Percentiles rank a stretch among this genome's conserved stretches.
phyloP scores from a whole-genome alignment of 2,888 invertebrate species.

The Gastrophysa polygoni region DNA sequence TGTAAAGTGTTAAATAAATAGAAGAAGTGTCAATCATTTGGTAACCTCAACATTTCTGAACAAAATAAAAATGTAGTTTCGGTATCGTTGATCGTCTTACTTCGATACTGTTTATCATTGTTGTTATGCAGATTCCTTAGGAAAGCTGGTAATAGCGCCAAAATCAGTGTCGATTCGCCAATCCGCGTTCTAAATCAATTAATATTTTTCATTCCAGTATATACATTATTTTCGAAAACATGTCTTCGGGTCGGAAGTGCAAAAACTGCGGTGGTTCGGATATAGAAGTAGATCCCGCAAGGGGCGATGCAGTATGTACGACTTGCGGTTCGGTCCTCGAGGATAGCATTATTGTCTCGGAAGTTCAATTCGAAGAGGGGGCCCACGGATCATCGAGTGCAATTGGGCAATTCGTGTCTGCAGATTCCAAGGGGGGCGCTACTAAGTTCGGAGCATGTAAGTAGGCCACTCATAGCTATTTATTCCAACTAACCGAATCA shows the following conservation, averaged over 20 bases:
- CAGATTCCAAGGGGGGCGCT: slow-evolving; percentile 84
- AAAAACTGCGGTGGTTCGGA: slow-evolving; percentile 88
- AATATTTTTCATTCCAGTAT: too few relatives aligned
- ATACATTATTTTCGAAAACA: slow-evolving; percentile 32
- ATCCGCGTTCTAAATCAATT: background rate
- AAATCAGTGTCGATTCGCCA: background rate
- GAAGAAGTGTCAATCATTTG: background rate
- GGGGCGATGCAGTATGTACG: slow-evolving; percentile 96
- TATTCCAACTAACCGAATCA: too few relatives aligned
- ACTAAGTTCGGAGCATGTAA: slow-evolving; percentile 78
- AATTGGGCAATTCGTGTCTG: slow-evolving; percentile 92
- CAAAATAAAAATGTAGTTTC: background rate
- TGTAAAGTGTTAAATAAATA: too few relatives aligned
- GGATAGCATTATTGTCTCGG: slow-evolving; percentile 95
- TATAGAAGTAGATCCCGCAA: slow-evolving; percentile 91
- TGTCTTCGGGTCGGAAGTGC: slow-evolving; percentile 76
- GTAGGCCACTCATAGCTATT: slow-evolving; percentile 18
- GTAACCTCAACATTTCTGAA: background rate
- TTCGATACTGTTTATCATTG: background rate
- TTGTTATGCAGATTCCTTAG: background rate
- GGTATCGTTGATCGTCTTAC: background rate
- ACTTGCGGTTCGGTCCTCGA: slow-evolving; percentile 96
- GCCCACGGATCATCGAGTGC: slow-evolving; percentile 86
- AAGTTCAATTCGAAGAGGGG: slow-evolving; percentile 95
- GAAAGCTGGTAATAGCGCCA: background rate